These are phyloP conservation scores for Crocuta crocuta DNA, from an alignment of 2,113 vertebrate species.

Conservation along the genomic window DNA sequence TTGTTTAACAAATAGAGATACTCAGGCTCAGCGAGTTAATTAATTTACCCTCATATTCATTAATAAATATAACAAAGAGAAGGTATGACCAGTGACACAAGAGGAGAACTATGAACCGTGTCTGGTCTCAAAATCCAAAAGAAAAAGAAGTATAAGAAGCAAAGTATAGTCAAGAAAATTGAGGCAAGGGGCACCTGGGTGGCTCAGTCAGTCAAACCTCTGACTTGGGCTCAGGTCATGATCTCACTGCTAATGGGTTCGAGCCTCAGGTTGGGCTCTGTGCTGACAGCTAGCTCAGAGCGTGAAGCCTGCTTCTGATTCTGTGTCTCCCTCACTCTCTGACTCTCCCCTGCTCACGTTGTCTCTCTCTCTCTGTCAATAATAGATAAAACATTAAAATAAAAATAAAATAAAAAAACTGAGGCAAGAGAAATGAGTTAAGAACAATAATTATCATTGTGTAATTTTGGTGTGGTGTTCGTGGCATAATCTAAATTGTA, in stretches of 20 bases:
- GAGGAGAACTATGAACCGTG: background rate
- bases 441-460: background rate
- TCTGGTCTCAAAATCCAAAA: background rate
- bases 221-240: too few relatives aligned
- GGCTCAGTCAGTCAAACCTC: too few relatives aligned
- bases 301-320: too few relatives aligned
- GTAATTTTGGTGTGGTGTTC: background rate
- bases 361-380: too few relatives aligned
- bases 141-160: background rate
- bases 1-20: slow-evolving; percentile 11
- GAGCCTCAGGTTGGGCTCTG: too few relatives aligned
- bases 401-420: background rate
- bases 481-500: background rate
- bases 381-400: too few relatives aligned
- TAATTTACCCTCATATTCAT: background rate
- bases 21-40: background rate
- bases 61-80: slow-evolving; percentile 29
- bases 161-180: background rate
- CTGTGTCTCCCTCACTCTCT: too few relatives aligned
- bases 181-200: background rate
- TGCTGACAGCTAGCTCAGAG: too few relatives aligned
- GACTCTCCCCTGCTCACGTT: too few relatives aligned
- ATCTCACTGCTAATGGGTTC: too few relatives aligned
- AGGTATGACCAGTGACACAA: background rate
- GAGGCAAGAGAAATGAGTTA: background rate